Evolutionary conservation across 2,797 vertebrate species (phyloP), one percentile per base, ranked within the genome.

Genomic region (Enteromius fasciolatus): DNA sequence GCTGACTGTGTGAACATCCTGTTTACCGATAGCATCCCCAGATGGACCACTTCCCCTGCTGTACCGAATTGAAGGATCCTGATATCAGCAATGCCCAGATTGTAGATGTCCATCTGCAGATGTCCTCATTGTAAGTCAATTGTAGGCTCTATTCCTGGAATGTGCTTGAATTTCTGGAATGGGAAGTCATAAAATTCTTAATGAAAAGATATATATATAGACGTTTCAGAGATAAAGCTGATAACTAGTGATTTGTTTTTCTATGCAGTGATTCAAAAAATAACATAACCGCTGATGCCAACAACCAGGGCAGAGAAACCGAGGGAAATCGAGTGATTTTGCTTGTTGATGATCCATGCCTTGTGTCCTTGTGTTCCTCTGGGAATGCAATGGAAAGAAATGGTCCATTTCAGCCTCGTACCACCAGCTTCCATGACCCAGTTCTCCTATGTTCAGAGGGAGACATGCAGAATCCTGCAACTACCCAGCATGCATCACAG

Each of bases 391-490:
- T 17, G 2, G 18, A 59, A 82, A 52, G 41, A 6, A 31, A 78
- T 39, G 25, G 18, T 17, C 39, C 50, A 31, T 61, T 76, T 10
- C 5, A 46, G 20, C 31, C 9, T 48, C 6, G 17, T 44, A 12
- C 20, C n/a, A n/a, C 46, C n/a, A 50, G 18, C 12, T 64, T 69
- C 44, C 31, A 52, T 48, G 23, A 66, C 28, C 46, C 20, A 20
- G 50, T 78, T 74, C 57, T 76, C 8, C 67, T 68, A n/a, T 77
- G 78, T 63, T 84, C 72, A 48, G 81, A 76, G 20, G 81, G 81
- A 64, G 83, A 80, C 46, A 39, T 70, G 64, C 64, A 3, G 36
- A 85, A 73, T 74, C 75, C 67, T 33, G 31, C 23, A 25, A 36
- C 18, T 48, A 69, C 18, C 66, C 66, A 52, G 2, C 28, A 61